Evolutionary conservation across 2,113 vertebrate species (phyloP).

Genomic region (Oophaga pumilio): DNA sequence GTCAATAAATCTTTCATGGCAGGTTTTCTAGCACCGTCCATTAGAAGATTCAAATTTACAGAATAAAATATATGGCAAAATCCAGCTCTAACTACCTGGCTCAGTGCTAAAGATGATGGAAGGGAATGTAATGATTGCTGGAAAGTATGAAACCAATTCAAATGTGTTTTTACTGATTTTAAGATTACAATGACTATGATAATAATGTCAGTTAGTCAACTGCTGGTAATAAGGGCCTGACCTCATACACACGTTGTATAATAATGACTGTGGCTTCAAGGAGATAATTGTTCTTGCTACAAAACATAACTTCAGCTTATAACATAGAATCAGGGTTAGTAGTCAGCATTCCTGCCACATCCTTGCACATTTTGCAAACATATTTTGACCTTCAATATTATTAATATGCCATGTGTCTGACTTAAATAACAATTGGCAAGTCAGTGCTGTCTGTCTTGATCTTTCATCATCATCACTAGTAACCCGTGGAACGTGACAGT

Average conservation of each 20-base stretch:
- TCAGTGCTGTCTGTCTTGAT: background rate
- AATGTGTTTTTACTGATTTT: background rate
- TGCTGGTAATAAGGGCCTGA: background rate
- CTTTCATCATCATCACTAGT: background rate
- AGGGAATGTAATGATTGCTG: background rate
- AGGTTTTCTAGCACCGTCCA: background rate
- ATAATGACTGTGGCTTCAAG: background rate
- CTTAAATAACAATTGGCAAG: conserved; percentile 1
- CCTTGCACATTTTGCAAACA: background rate
- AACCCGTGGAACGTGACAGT: too few relatives aligned
- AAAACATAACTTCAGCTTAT: background rate
- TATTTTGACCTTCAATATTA: background rate
- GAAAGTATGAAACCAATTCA: background rate
- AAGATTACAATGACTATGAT: background rate
- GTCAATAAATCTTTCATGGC: background rate
- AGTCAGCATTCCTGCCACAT: background rate
- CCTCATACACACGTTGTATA: background rate
- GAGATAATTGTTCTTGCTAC: background rate
- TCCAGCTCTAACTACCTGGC: background rate
- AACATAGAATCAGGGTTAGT: background rate
- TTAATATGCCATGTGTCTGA: background rate
- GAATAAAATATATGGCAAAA: background rate
- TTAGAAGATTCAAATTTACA: background rate
- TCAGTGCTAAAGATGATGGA: background rate
- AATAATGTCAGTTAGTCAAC: background rate